Base-by-base conservation (phyloP, 2,888 invertebrate genomes). In the Apamea epomidion region DNA sequence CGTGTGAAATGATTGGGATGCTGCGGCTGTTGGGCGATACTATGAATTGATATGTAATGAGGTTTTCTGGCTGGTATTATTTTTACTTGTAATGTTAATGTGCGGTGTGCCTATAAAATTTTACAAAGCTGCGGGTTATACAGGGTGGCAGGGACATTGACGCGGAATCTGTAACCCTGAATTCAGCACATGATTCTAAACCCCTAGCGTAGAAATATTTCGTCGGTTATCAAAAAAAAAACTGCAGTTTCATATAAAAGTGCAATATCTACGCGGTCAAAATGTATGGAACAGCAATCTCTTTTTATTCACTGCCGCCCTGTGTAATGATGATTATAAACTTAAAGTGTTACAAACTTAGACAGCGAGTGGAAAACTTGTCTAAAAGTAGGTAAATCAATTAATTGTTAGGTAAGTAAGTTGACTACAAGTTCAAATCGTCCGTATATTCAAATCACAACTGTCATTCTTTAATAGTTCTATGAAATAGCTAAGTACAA, bases 1-100 rank as follows among this genome's bases (percentile, higher is more conserved):
- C 91, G 93, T 93, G 93, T 93, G 92, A 93, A 93, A 92, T 92
- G 90, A 90, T 91, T 91, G 81, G 87, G 70, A 76, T 80, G 54
- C 18, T 80, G 18, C 51, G 51, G 32, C 80, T 82, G 84, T 88
- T 78, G 76, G 71, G 75, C 68, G 73, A 79, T 77, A 70, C 67
- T 81, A 80, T 83, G 82, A 87, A 82, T 82, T 84, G 84, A 77
- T 83, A 82, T 84, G 85, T 86, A 80, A 86, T 89, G 81, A 88
- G 74, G 60, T 74, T 72, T 16, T 80, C 70, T 62, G 65, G 48
- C 48, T 74, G 70, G 78, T 84, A 70, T 82, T 84, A 78, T 78
- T 87, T 87, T 81, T 51, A 78, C 81, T 88, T 89, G 81, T 84
- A 81, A 89, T 86, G 76, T 10, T 81, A 87, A 82, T 87, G 32